These are phyloP conservation scores for Boloria euphrosyne DNA, from an alignment of 2,888 invertebrate species.

Conservation along the genomic window DNA sequence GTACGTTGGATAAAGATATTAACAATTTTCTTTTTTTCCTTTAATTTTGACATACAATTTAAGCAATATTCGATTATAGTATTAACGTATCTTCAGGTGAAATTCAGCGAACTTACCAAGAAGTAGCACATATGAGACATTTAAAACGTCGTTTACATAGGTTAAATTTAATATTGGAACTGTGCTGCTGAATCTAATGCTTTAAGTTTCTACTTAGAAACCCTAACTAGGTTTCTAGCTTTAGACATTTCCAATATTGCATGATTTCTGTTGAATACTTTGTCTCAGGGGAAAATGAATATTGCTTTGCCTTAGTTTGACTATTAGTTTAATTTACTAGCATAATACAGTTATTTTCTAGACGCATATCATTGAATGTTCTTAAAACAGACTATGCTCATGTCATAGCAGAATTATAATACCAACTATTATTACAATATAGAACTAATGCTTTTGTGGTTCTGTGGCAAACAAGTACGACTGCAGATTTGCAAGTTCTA, in stretches of 20 bases:
- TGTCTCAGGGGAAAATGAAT: conserved; percentile 15
- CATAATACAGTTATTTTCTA: background rate
- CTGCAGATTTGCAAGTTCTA: too few species aligned
- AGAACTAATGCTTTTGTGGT: too few species aligned
- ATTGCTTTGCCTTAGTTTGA: conserved; percentile 5
- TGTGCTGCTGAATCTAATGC: conserved; percentile 12
- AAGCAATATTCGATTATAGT: too few species aligned
- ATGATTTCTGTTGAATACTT: conserved; percentile 15
- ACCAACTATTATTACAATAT: too few species aligned
- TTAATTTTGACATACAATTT: too few species aligned
- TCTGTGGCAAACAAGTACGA: too few species aligned
- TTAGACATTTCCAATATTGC: conserved; percentile 18
- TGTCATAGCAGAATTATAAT: too few species aligned
- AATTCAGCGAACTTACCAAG: background rate
- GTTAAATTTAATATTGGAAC: conserved; percentile 8
- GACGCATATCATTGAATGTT: background rate
- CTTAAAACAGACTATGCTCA: background rate
- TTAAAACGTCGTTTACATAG: conserved; percentile 4
- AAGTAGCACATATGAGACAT: background rate
- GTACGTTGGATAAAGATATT: too few species aligned
- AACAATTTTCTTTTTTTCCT: too few species aligned
- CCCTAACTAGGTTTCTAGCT: conserved; percentile 6
- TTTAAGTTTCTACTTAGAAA: conserved; percentile 12
- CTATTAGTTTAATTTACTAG: conserved; percentile 10
- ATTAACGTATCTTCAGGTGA: too few species aligned